Conservation (phyloP, 2,888 invertebrate genomes). For the Embidobia sp. region DNA sequence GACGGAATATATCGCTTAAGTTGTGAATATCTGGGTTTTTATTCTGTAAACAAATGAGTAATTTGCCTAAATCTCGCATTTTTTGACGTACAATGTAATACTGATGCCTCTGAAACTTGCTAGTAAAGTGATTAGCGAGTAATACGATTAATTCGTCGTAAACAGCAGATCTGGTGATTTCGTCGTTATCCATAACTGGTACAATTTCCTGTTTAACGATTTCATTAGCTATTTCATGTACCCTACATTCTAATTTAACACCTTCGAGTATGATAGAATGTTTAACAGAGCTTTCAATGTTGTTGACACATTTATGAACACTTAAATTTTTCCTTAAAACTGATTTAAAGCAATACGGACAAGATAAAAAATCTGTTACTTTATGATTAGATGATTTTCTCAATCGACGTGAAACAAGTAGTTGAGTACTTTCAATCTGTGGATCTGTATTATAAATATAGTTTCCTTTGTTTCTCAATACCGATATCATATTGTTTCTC, state of each 20-base stretch:
- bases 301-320: neutral
- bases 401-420: neutral
- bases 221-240: conserved; percentile 6
- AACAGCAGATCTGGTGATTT: neutral
- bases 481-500: neutral
- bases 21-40: neutral
- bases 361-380: conserved; percentile 1
- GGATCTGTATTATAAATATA: neutral
- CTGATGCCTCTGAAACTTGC: neutral
- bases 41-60: neutral
- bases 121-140: neutral
- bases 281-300: neutral
- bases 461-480: conserved; percentile 14
- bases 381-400: neutral
- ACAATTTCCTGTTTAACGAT: neutral
- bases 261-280: neutral
- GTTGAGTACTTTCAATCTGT: neutral
- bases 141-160: conserved; percentile 1
- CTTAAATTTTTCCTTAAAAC: neutral
- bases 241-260: conserved; percentile 2
- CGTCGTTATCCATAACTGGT: neutral
- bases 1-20: neutral
- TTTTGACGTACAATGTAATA: neutral
- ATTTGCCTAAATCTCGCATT: neutral
- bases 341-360: neutral